These are phyloP conservation scores for Chloebia gouldiae DNA, from an alignment of 2,113 vertebrate genomes.

Conservation along the genomic window DNA sequence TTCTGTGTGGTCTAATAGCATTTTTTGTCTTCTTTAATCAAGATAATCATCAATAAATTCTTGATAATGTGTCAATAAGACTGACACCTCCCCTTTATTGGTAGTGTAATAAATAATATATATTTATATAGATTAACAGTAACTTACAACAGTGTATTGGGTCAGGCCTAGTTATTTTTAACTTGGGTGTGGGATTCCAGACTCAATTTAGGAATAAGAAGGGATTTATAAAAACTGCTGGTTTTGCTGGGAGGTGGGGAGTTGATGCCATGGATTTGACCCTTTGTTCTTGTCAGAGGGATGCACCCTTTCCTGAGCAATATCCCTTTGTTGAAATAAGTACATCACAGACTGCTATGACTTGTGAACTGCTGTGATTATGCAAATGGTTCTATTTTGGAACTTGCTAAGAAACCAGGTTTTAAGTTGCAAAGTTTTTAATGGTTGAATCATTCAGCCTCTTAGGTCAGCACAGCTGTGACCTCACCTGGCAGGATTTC, in stretches of 20 bases:
- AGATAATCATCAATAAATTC: not conserved
- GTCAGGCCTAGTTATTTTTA: not conserved
- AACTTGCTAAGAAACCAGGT: not conserved
- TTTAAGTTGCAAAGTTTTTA: not conserved
- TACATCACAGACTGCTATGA: not conserved
- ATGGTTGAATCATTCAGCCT: not conserved
- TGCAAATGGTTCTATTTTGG: not conserved
- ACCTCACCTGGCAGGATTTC: not conserved
- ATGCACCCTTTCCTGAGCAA: not conserved
- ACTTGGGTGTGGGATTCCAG: not conserved
- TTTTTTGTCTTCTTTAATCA: not conserved
- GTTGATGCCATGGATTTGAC: not conserved
- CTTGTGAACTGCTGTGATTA: not conserved
- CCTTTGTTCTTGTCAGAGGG: not conserved
- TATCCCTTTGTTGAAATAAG: not conserved
- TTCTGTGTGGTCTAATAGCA: not conserved
- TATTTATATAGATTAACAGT: not conserved
- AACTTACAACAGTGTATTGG: not conserved
- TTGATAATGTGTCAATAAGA: not conserved
- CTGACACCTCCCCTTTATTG: not conserved
- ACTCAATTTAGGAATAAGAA: not conserved
- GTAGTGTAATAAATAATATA: not conserved
- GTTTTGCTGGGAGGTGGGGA: not conserved
- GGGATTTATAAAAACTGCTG: not conserved
- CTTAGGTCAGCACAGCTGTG: not conserved